These are phyloP conservation scores for Luperina nickerlii DNA, from an alignment of 2,888 invertebrate genomes.

Conservation along the genomic window DNA sequence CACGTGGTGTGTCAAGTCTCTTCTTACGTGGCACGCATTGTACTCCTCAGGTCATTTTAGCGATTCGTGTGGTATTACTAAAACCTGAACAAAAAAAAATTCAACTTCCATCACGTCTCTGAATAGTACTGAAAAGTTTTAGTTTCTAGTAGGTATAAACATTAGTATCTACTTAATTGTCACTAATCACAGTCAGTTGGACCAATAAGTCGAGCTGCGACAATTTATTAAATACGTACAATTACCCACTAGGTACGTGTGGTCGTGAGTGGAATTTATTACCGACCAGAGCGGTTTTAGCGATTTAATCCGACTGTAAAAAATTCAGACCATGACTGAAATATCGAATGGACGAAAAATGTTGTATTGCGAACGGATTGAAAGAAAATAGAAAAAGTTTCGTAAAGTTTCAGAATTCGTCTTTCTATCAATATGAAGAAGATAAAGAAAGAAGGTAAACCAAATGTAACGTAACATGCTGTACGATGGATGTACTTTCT, in stretches of 20 bases:
- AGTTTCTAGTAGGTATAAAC: background rate
- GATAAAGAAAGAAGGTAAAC: background rate
- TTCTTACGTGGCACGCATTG: no score
- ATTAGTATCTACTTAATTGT: background rate
- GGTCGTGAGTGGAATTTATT: constrained; percentile 15
- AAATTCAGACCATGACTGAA: background rate
- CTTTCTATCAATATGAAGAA: background rate
- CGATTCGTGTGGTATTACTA: background rate
- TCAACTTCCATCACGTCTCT: background rate
- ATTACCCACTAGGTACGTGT: constrained; percentile 13
- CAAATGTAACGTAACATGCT: background rate
- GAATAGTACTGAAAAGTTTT: no score
- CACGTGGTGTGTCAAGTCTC: no score
- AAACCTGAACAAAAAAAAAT: no score
- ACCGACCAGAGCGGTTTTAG: background rate
- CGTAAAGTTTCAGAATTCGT: background rate
- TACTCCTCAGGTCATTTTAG: no score
- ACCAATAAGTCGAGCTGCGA: background rate
- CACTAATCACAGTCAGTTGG: background rate
- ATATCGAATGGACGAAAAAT: no score
- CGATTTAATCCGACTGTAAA: background rate
- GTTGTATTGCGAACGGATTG: background rate
- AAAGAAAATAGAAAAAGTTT: background rate
- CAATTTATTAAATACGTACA: constrained; percentile 14
- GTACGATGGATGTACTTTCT: background rate